Evolutionary conservation across 2,888 invertebrate species (phyloP).

Genomic region (Orchesellides sinensis): DNA sequence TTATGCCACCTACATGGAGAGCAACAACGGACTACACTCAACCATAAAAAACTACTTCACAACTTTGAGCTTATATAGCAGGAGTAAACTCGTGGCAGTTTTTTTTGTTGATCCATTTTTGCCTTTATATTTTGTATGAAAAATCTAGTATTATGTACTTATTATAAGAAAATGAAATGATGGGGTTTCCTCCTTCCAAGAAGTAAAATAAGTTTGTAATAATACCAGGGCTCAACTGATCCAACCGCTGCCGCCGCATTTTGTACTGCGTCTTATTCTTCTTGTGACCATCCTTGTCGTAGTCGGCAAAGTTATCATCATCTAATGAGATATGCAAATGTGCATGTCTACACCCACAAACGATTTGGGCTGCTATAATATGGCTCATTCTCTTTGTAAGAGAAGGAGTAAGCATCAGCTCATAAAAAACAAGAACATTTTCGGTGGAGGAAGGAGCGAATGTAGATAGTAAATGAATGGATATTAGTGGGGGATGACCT

Average conservation of each 20-base stretch:
- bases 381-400: constrained; percentile 50
- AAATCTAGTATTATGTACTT: too few species aligned
- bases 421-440: constrained; percentile 59
- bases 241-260: constrained; percentile 23
- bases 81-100: constrained; percentile 32
- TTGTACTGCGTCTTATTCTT: background rate
- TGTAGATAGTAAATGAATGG: constrained; percentile 58
- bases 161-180: constrained; percentile 6
- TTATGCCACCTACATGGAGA: constrained; percentile 67
- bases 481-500: constrained; percentile 64
- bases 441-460: constrained; percentile 42
- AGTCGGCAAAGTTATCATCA: constrained; percentile 62
- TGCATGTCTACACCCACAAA: constrained; percentile 68
- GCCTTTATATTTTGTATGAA: too few species aligned
- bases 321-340: constrained; percentile 69
- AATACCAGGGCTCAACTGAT: constrained; percentile 57
- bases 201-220: constrained; percentile 51
- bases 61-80: background rate
- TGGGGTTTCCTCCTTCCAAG: constrained; percentile 56
- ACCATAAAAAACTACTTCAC: background rate
- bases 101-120: constrained; percentile 65
- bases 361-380: constrained; percentile 64
- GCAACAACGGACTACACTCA: constrained; percentile 40
- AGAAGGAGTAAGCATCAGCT: constrained; percentile 43
- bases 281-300: constrained; percentile 47